Evolutionary conservation across 2,113 vertebrate genomes (phyloP).

Genomic region (Pluvialis apricaria): DNA sequence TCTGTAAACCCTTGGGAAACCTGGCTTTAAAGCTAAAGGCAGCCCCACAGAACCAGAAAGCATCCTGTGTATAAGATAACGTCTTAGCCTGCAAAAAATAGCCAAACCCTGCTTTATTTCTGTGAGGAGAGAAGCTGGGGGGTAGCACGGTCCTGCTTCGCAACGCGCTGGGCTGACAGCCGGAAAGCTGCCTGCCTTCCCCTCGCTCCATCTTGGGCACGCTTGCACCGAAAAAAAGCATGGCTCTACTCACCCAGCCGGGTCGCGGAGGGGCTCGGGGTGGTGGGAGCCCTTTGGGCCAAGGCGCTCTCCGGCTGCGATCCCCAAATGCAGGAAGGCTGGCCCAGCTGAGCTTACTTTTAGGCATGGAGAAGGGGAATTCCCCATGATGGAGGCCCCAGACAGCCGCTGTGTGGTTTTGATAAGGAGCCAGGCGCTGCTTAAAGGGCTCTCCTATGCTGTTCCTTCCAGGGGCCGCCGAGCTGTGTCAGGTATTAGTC

Average conservation of each 20-base stretch:
- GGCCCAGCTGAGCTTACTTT: slow-evolving; percentile 67
- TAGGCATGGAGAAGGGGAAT: slow-evolving; percentile 76
- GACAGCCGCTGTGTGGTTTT: slow-evolving; percentile 66
- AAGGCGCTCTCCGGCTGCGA: not conserved
- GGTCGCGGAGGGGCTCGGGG: not conserved
- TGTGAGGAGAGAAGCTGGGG: too few species aligned
- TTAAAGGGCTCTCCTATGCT: slow-evolving; percentile 64
- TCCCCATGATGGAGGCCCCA: slow-evolving; percentile 71
- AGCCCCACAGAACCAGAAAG: not conserved
- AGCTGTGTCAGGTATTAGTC: slow-evolving; percentile 9
- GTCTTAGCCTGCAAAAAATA: not conserved
- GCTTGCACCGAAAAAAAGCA: fast-evolving
- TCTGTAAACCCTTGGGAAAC: not conserved
- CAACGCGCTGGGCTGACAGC: too few species aligned
- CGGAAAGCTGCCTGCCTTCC: too few species aligned
- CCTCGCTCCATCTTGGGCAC: fast-evolving
- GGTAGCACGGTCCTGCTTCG: too few species aligned
- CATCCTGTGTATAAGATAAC: not conserved
- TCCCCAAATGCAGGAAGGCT: slow-evolving; percentile 61
- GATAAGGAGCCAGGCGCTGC: slow-evolving; percentile 59
- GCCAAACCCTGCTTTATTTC: not conserved
- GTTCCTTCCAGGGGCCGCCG: not conserved
- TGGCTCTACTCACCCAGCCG: slow-evolving; percentile 44
- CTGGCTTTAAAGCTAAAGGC: not conserved
- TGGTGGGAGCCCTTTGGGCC: not conserved